Conservation (phyloP, 1,140 invertebrate species). For the Atta texana region DNA sequence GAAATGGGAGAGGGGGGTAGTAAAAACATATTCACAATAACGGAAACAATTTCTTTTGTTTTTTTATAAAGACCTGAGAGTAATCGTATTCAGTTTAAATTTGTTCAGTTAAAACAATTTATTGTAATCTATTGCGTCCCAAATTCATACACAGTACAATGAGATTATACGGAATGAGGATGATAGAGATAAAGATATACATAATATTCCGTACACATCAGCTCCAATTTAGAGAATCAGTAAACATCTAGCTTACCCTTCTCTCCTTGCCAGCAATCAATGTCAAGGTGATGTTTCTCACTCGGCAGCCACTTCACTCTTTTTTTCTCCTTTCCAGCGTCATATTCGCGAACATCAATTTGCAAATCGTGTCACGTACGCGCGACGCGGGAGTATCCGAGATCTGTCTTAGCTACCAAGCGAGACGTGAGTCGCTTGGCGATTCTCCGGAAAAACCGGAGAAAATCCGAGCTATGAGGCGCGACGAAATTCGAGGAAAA, state of each 20-base stretch:
- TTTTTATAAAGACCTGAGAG: background rate
- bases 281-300: conserved; percentile 14
- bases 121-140: background rate
- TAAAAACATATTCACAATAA: no score
- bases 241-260: conserved; percentile 8
- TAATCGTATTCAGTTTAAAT: background rate
- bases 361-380: conserved; percentile 32
- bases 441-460: background rate
- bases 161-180: background rate
- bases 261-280: background rate
- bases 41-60: background rate
- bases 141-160: background rate
- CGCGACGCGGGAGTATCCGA: background rate
- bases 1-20: no score
- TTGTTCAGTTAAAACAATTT: background rate
- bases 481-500: background rate
- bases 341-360: conserved; percentile 23
- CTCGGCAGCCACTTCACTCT: background rate
- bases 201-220: background rate
- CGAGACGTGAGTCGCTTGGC: conserved; percentile 8
- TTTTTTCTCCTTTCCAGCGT: background rate
- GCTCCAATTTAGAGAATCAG: background rate
- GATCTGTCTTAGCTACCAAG: background rate
- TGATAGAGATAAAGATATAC: no score
- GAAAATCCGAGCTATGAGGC: background rate